phyloP scores from a whole-genome alignment of 2,888 invertebrate species.

The Erebia palarica region DNA sequence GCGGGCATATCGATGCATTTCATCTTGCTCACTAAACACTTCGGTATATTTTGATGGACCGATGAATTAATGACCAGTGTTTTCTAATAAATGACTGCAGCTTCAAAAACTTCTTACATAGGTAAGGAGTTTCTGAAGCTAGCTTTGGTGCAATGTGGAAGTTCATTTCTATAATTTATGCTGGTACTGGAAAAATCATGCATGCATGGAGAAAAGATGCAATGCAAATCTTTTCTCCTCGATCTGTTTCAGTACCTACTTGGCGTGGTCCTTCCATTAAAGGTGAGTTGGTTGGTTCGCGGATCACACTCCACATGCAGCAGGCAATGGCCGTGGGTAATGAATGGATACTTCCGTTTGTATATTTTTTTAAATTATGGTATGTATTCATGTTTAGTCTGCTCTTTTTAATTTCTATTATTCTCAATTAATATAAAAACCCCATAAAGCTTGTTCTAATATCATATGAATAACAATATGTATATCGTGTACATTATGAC shows the following conservation, averaged over 20 bases:
- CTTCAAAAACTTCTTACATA: too few species aligned
- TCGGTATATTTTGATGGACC: slow-evolving; percentile 49
- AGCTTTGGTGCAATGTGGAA: background rate
- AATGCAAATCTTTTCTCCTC: too few species aligned
- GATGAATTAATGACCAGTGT: slow-evolving; percentile 42
- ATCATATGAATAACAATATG: background rate
- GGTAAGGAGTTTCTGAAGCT: background rate
- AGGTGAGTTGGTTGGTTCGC: too few species aligned
- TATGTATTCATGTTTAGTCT: background rate
- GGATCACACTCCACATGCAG: too few species aligned
- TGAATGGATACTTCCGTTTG: too few species aligned
- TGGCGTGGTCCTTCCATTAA: too few species aligned
- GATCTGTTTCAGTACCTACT: background rate
- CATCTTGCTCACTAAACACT: slow-evolving; percentile 54
- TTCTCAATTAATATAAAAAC: background rate
- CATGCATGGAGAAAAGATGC: too few species aligned
- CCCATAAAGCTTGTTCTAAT: background rate
- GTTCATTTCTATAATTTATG: background rate
- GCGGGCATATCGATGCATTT: slow-evolving; percentile 50
- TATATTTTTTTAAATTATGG: background rate
- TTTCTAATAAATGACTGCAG: slow-evolving; percentile 37
- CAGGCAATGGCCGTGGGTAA: too few species aligned
- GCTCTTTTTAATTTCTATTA: background rate
- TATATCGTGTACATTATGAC: background rate
- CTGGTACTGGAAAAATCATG: too few species aligned